Evolutionary conservation across 2,888 invertebrate species (phyloP), one percentile per base, ranked within the genome.

Genomic region (Ichneumon xanthorius): DNA sequence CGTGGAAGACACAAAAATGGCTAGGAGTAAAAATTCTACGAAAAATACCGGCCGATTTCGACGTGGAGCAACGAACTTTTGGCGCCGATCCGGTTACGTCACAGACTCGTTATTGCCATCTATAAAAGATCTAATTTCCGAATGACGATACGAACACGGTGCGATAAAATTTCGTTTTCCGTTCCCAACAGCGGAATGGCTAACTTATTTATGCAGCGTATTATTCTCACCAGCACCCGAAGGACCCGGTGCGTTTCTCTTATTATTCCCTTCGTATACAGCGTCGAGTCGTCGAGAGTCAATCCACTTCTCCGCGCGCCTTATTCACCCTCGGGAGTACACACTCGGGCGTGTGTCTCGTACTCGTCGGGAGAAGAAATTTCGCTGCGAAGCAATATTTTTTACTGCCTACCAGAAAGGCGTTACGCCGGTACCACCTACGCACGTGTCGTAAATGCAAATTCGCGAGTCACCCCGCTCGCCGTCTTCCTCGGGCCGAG

Each of bases 361-460:
- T 48, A 65, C 67, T 22, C 33, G 55, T 68, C 70, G 33, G 14
- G 63, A 55, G 58, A 82, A 76, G 79, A 85, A 76, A 85, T 85
- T 79, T 85, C 85, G 82, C 22, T 75, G 63, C 68, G 33, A 30
- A 14, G 58, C 75, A 71, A 76, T 84, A 73, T 84, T 85, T 85
- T 86, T 86, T 80, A 85, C 80, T 81, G 86, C 82, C 84, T 79
- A 80, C 73, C 84, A 78, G 85, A 85, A 72, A 86, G 88, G 84
- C 86, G 88, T 85, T 87, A 85, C 87, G 85, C 86, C 82, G 72
- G 82, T 77, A 75, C 87, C 88, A 84, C 88, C 88, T 87, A 88
- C 88, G 88, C 88, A 75, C 84, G 81, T 84, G 87, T 88, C 87
- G 88, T 88, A 86, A 88, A 87, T 88, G 88, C 88, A 88, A 88